Evolutionary conservation across 2,113 vertebrate genomes (phyloP).

Genomic region (Prochilodus magdalenae): DNA sequence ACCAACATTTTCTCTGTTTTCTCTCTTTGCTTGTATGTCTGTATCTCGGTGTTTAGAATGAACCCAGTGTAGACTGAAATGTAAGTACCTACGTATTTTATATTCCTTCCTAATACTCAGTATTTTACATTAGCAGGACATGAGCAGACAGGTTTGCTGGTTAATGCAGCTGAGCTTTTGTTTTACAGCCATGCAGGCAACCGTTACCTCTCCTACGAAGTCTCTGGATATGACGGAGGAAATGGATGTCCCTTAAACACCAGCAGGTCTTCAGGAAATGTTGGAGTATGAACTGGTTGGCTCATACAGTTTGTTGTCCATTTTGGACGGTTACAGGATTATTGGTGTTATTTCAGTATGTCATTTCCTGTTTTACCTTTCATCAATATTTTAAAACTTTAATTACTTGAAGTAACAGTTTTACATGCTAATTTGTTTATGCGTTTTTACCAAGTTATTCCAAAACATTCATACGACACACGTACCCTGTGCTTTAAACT

Average conservation of each 20-base stretch:
- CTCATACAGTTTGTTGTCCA: not conserved
- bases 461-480: no score
- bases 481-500: no score
- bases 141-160: not conserved
- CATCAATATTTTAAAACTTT: not conserved
- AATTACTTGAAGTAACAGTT: not conserved
- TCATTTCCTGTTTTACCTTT: not conserved
- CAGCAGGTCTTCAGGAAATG: not conserved
- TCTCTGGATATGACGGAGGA: not conserved
- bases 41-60: slow-evolving; percentile 38
- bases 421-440: not conserved
- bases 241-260: not conserved
- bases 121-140: not conserved
- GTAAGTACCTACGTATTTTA: slow-evolving; percentile 44
- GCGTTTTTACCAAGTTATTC: no score
- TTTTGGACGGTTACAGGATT: no score
- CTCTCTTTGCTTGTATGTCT: slow-evolving; percentile 22
- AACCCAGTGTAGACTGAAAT: slow-evolving; percentile 57
- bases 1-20: not conserved
- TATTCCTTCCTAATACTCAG: not conserved
- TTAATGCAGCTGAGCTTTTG: not conserved
- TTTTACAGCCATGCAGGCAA: not conserved
- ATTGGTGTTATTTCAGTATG: not conserved
- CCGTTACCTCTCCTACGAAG: not conserved
- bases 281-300: not conserved